Evolutionary conservation across 2,113 vertebrate species (phyloP), one percentile per base, ranked within the genome.

Genomic region (Sigmodon hispidus): DNA sequence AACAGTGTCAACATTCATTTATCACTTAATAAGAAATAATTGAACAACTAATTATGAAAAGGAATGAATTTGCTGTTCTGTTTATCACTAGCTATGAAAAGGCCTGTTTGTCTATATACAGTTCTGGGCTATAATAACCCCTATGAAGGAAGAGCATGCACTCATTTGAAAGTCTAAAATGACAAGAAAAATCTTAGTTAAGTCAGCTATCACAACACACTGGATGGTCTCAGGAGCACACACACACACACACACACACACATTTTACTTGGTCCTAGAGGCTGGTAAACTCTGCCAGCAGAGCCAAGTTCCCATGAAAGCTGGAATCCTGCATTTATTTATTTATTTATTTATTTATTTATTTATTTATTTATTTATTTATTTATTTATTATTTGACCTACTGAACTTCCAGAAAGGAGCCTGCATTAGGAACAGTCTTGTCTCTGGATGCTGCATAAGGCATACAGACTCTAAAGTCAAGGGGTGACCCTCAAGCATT

Each of bases 1-100:
- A 6, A 13, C 73, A 57, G 8, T 34, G 50, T 90, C 57, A 92
- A 6, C 17, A 84, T 57, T 59, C 3, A 45, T 72, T 73, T n/a
- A 59, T 55, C 31, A 90, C 15, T 95, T 83, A 81, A 55, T 17
- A 86, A 87, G 79, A n/a, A 63, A 67, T 87, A 70, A 67, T 13
- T 65, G 65, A 87, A 80, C 21, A 90, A 15, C 61, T 92, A 87
- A 45, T 92, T 94, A 86, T n/a, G 76, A 79, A 92, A 77, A 57
- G 34, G 79, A 94, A 83, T n/a, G 3, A 4, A 59, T 12, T 70
- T 59, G 7, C 75, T 94, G 7, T 3, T 52, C 36, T 55, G n/a
- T 40, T 91, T 57, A 76, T 70, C 43, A 19, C 9, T 43, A n/a
- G 22, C 84, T 75, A 45, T 75, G 0, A 86, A 87, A 97, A 87